Evolutionary conservation across 2,888 invertebrate genomes (phyloP).

Genomic region (Melinaea menophilus): DNA sequence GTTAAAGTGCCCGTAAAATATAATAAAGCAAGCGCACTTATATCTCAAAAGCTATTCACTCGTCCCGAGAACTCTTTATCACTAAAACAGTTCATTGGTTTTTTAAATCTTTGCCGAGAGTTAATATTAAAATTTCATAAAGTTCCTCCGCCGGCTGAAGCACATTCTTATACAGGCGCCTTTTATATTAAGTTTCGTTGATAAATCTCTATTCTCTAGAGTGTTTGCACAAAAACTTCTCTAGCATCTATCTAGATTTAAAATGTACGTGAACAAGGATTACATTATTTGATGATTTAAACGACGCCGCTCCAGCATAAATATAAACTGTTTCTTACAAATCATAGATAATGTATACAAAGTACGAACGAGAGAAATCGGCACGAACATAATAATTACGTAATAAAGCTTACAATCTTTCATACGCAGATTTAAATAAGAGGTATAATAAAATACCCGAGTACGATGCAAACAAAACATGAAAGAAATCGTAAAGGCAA

Average conservation of each 20-base stretch:
- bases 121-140: constrained; percentile 64
- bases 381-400: constrained; percentile 12
- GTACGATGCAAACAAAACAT: constrained; percentile 32
- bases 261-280: constrained; percentile 5
- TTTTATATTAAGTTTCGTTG: constrained; percentile 56
- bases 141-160: constrained; percentile 52
- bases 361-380: constrained; percentile 17
- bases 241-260: constrained; percentile 9
- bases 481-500: constrained; percentile 34
- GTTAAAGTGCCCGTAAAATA: not conserved
- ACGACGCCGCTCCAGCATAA: not conserved
- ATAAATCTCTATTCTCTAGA: constrained; percentile 49
- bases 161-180: constrained; percentile 56
- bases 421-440: constrained; percentile 12
- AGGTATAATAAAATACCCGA: constrained; percentile 17
- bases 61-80: not conserved
- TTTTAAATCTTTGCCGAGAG: constrained; percentile 11
- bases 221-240: constrained; percentile 17
- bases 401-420: constrained; percentile 4
- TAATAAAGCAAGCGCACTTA: not conserved
- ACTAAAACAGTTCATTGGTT: constrained; percentile 6
- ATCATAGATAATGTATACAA: too few relatives aligned
- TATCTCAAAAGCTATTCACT: not conserved
- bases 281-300: constrained; percentile 1
- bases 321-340: too few relatives aligned